Conservation (phyloP, 2,797 vertebrate genomes). For the Hemitrygon akajei region DNA sequence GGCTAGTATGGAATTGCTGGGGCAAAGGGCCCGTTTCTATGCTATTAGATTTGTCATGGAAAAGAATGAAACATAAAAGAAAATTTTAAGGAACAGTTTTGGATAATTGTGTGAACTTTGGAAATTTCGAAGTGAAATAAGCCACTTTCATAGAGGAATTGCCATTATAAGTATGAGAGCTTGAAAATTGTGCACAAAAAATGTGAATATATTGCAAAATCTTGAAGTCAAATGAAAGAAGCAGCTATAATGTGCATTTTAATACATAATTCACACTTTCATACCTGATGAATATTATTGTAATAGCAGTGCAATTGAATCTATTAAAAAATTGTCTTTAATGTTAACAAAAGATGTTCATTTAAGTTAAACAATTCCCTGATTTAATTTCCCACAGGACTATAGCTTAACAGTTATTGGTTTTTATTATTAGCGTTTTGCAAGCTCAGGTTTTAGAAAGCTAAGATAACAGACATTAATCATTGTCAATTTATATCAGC, state of each 20-base stretch:
- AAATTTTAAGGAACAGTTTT: not conserved
- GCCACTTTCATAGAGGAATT: not conserved
- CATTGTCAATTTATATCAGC: not conserved
- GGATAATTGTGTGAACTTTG: not conserved
- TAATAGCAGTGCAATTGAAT: not conserved
- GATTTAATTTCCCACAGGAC: slow-evolving; percentile 22
- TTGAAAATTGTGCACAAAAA: not conserved
- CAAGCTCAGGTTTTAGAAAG: not conserved
- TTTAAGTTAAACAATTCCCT: not conserved
- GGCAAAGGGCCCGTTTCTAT: too few species aligned
- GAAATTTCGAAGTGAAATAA: not conserved
- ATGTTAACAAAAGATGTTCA: not conserved
- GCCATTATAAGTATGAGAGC: not conserved
- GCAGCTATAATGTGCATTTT: not conserved
- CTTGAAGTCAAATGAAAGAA: not conserved
- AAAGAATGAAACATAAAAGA: not conserved
- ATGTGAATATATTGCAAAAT: not conserved
- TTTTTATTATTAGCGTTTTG: not conserved
- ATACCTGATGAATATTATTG: not conserved
- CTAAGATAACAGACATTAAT: not conserved
- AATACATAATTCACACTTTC: not conserved
- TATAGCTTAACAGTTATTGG: not conserved
- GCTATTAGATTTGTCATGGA: too few species aligned
- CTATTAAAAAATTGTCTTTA: not conserved
- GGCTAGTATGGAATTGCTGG: too few species aligned